These are phyloP conservation scores for Odontamblyopus lacepedii DNA, from an alignment of 2,797 vertebrate genomes.

Conservation along the genomic window DNA sequence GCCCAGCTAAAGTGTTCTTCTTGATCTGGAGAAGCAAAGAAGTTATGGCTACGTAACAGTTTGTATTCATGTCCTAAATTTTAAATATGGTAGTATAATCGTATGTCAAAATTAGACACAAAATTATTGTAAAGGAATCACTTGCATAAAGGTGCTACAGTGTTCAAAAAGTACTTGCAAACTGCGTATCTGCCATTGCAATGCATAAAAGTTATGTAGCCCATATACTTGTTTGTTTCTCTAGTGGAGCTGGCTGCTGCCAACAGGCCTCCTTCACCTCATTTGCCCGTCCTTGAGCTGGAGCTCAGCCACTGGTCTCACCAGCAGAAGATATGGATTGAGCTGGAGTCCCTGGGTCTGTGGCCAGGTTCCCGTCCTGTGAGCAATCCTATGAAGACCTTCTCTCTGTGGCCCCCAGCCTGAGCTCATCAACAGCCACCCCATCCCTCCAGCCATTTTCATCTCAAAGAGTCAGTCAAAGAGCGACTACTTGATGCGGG, in stretches of 20 bases:
- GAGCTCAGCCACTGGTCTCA: background rate
- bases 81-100: no score
- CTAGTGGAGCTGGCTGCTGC: background rate
- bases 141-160: no score
- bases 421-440: background rate
- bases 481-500: slow-evolving; percentile 2
- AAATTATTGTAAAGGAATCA: no score
- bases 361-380: background rate
- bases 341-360: slow-evolving; percentile 2
- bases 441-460: slow-evolving; percentile 6
- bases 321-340: background rate
- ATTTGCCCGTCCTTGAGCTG: background rate
- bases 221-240: no score
- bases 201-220: no score
- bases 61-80: no score
- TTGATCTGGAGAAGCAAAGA: no score
- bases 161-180: no score
- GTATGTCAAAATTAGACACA: no score
- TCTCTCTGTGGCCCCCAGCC: background rate
- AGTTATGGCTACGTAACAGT: no score
- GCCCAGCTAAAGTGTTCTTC: no score
- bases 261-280: background rate
- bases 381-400: background rate
- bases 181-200: no score
- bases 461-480: slow-evolving; percentile 15